Base-by-base conservation (phyloP, 2,888 invertebrate genomes). In the Pemphredon lugubris region DNA sequence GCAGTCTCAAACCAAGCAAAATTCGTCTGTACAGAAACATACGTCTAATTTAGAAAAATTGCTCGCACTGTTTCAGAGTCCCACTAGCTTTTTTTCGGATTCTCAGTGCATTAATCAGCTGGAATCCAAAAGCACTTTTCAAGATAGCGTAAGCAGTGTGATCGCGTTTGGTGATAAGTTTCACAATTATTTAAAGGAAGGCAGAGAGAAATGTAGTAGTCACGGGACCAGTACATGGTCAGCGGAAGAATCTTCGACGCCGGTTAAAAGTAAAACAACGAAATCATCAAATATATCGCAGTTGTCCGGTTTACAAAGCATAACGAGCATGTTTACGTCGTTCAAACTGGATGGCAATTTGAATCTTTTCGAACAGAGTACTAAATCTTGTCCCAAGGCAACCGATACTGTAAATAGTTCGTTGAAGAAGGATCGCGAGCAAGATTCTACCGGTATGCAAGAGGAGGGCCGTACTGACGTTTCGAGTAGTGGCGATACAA, bases 31-130 rank as follows among this genome's bases (percentile, higher is more conserved):
- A 44, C 80, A 81, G 18, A 74, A 53, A 30, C 86, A 90, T 13
- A 92, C 93, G 0, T 92, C 93, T 5, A 92, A 93, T 83, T 90
- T 94, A 53, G 94, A 94, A 72, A 94, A 93, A 83, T 86, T 94
- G 1, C 83, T 94, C 0, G 93, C 93, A 21, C 81, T 94, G 1
- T 94, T 94, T 84, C 93, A 93, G 74, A 92, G 93, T 84, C 93
- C 94, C 0, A 91, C 91, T 51, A 92, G 91, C 77, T 87, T 94
- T 53, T 94, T 94, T 82, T 92, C 93, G 7, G 91, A 93, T 66
- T 75, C 90, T 79, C 21, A 90, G 82, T 71, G 75, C 47, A 79
- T 60, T 0, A 75, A 81, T 30, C 77, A 76, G 47, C 40, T 76
- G 39, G 78, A 83, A 21, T 55, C 64, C 37, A 84, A 68, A 63